Percentiles rank a stretch among this genome's conserved stretches.
These are phyloP conservation scores for Lasioglossum marginatum DNA, from an alignment of 2,888 invertebrate genomes.

Conservation along the genomic window DNA sequence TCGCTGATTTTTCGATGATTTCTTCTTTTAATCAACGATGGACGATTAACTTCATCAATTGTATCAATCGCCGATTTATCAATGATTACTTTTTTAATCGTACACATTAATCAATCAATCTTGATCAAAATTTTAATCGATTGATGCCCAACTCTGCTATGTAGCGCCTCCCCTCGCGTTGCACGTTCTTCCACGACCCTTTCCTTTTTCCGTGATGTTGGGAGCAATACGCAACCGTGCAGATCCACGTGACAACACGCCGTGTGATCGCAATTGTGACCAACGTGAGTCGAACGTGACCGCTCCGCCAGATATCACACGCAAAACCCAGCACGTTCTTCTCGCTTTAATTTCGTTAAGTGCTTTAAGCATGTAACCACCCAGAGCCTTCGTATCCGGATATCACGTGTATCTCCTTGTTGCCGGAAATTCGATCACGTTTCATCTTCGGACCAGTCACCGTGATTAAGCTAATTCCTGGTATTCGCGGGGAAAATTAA, in stretches of 20 bases:
- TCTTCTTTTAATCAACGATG: too few relatives aligned
- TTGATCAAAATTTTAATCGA: too few relatives aligned
- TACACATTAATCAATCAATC: too few relatives aligned
- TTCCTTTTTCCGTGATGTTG: conserved; percentile 17
- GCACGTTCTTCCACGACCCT: neutral
- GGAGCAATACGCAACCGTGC: conserved; percentile 30
- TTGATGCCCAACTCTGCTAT: too few relatives aligned
- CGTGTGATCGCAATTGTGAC: conserved; percentile 57
- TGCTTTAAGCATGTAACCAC: conserved; percentile 60
- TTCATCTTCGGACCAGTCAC: conserved; percentile 23
- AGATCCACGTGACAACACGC: conserved; percentile 46
- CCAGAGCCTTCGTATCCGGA: conserved; percentile 33
- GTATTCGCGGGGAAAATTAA: neutral
- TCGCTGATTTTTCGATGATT: too few relatives aligned
- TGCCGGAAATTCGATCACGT: conserved; percentile 55
- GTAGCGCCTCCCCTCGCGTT: too few relatives aligned
- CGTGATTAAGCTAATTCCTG: conserved; percentile 5
- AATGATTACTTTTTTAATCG: too few relatives aligned
- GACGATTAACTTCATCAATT: too few relatives aligned
- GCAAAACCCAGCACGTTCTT: conserved; percentile 50
- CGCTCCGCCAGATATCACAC: conserved; percentile 49
- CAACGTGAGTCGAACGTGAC: conserved; percentile 61
- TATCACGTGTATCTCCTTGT: conserved; percentile 48
- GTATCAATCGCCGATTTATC: too few relatives aligned
- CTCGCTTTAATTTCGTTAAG: conserved; percentile 62